phyloP scores from a whole-genome alignment of 2,113 vertebrate species.

The Pavo muticus region DNA sequence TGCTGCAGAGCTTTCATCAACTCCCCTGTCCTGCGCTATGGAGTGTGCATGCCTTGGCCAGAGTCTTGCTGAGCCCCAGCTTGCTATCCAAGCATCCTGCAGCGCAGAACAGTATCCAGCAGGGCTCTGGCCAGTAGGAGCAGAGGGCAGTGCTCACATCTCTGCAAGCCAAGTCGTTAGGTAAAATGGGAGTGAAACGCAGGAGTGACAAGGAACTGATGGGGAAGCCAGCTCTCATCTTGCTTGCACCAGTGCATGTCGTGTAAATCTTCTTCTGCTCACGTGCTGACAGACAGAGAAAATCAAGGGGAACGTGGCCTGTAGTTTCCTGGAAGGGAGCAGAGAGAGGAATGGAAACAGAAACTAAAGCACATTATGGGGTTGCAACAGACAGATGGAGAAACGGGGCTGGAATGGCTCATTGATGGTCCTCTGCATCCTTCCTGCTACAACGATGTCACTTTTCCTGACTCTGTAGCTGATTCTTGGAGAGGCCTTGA shows the following conservation, averaged over 20 bases:
- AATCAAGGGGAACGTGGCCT: not conserved
- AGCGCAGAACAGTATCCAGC: not conserved
- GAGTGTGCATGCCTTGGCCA: not conserved
- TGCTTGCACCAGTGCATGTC: accelerated
- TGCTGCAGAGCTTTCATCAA: not conserved
- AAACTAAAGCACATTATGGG: not conserved
- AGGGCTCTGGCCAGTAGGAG: not conserved
- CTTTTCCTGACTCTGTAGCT: not conserved
- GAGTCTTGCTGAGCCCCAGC: not conserved
- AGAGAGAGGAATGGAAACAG: not conserved
- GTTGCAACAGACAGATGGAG: not conserved
- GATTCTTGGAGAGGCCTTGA: not conserved
- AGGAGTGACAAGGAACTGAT: not conserved
- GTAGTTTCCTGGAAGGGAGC: not conserved
- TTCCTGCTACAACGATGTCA: not conserved
- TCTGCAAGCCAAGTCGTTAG: not conserved
- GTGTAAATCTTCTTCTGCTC: not conserved
- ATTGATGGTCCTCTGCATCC: not conserved
- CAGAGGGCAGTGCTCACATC: not conserved
- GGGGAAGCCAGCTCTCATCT: not conserved
- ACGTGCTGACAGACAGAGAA: not conserved
- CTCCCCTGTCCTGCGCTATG: not conserved
- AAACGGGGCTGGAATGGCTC: not conserved
- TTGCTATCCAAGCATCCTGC: not conserved
- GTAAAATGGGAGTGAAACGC: not conserved